Conservation (phyloP, 2,888 invertebrate genomes). For the Hetaerina titia region DNA sequence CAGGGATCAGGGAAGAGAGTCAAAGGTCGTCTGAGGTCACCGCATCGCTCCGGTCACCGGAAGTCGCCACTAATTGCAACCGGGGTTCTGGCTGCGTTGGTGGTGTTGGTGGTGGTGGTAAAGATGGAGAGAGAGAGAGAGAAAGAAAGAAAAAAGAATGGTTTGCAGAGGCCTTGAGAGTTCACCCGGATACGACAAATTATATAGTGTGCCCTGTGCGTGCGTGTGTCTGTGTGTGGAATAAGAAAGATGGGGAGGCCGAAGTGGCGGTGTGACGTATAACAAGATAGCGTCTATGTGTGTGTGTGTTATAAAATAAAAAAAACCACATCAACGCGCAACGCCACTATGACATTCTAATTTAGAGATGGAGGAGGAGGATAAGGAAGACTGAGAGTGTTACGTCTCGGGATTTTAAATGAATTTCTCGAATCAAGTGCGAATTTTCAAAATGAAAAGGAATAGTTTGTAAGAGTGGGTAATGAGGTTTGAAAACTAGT, state of each 20-base stretch:
- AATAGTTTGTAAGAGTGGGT: neutral
- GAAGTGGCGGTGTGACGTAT: neutral
- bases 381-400: neutral
- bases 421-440: neutral
- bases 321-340: conserved; percentile 15
- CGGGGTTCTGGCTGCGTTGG: conserved; percentile 19
- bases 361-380: neutral
- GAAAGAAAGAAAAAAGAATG: neutral
- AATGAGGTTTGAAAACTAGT: neutral
- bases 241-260: neutral
- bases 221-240: neutral
- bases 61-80: conserved; percentile 65
- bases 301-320: neutral
- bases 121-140: neutral
- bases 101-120: neutral
- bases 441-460: neutral
- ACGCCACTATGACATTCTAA: conserved; percentile 27
- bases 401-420: neutral
- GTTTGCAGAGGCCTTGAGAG: conserved; percentile 46
- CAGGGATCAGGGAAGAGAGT: neutral
- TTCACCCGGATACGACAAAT: conserved; percentile 59
- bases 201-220: conserved; percentile 13
- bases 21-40: conserved; percentile 38
- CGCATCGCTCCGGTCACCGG: conserved; percentile 35
- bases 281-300: neutral